These are phyloP conservation scores for Coryphaenoides rupestris DNA, from an alignment of 2,113 vertebrate species.

Conservation along the genomic window DNA sequence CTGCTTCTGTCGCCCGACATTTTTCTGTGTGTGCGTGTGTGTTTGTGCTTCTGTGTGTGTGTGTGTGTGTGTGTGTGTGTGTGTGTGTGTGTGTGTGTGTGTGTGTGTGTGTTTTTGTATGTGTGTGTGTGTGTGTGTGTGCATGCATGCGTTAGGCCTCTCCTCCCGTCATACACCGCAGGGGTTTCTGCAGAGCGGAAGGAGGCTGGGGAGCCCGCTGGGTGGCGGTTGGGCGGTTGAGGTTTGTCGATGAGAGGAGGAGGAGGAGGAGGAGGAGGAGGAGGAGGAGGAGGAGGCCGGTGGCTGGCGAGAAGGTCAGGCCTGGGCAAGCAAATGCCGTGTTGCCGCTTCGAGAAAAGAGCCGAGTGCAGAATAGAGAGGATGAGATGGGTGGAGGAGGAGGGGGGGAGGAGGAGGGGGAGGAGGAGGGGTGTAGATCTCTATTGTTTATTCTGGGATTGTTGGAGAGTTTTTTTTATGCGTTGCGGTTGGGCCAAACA, in stretches of 20 bases:
- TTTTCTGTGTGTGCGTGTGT: background rate
- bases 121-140: constrained; percentile 35
- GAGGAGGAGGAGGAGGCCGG: constrained; percentile 33
- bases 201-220: too few relatives aligned
- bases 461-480: background rate
- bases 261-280: too few relatives aligned
- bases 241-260: constrained; percentile 36
- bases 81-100: constrained; percentile 10
- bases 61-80: constrained; percentile 18
- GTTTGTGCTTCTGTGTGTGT: background rate
- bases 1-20: background rate
- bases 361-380: background rate
- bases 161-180: too few relatives aligned
- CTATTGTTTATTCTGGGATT: too few relatives aligned
- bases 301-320: constrained; percentile 45
- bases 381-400: background rate
- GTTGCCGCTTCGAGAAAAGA: constrained; percentile 40
- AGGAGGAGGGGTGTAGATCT: background rate
- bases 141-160: constrained; percentile 29
- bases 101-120: constrained; percentile 8
- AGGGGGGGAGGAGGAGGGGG: background rate
- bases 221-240: constrained; percentile 8
- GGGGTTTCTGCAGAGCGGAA: too few relatives aligned
- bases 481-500: too few relatives aligned
- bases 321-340: constrained; percentile 44